Percentiles rank a stretch among this genome's conserved stretches.
Conservation (phyloP, 2,797 vertebrate genomes). For the Sarcophilus harrisii region DNA sequence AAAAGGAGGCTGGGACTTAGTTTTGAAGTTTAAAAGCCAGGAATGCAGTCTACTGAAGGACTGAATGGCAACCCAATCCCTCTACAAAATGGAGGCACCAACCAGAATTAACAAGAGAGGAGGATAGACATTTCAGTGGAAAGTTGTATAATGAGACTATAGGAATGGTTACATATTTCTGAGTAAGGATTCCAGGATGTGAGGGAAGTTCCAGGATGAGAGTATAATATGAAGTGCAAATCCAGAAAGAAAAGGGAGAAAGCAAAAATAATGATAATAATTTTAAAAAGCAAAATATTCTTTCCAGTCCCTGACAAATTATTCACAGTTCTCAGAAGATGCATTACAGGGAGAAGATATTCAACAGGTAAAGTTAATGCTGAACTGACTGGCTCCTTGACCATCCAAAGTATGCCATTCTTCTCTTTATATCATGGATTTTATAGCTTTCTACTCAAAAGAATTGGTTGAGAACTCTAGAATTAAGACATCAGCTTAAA, state of each 20-base stretch:
- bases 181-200: neutral
- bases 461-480: neutral
- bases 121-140: neutral
- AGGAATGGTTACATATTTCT: neutral
- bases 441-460: neutral
- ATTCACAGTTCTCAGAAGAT: neutral
- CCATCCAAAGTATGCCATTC: neutral
- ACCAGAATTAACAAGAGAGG: neutral
- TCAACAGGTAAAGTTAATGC: neutral
- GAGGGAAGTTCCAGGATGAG: neutral
- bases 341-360: neutral
- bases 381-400: neutral
- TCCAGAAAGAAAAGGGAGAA: neutral
- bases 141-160: neutral
- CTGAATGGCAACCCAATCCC: neutral
- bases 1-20: neutral
- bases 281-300: neutral
- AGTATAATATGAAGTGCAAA: neutral
- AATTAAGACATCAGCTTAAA: neutral
- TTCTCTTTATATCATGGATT: neutral
- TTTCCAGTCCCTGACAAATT: neutral
- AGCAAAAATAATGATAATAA: neutral
- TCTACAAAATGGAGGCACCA: neutral
- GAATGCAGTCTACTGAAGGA: neutral
- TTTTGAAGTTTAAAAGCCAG: neutral